Percentiles rank a stretch among this genome's conserved stretches.
These are phyloP conservation scores for Pachydiplax longipennis DNA, from an alignment of 2,888 invertebrate species.

Conservation along the genomic window DNA sequence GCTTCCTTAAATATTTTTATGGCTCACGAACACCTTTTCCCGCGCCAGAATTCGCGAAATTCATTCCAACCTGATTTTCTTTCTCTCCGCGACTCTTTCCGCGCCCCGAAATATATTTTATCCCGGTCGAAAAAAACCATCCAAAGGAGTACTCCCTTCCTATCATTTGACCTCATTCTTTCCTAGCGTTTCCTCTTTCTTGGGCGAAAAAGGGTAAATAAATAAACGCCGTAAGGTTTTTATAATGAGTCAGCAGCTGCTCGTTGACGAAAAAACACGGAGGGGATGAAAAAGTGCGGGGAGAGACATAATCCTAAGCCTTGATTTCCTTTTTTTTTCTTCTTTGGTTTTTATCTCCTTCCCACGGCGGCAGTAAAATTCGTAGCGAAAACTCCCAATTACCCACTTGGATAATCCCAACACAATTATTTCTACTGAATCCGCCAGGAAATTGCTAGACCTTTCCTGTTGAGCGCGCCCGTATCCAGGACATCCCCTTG, in stretches of 20 bases:
- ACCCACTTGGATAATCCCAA: background rate
- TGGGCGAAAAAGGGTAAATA: background rate
- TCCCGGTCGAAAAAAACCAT: background rate
- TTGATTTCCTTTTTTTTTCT: background rate
- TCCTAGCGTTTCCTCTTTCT: background rate
- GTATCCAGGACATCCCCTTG: background rate
- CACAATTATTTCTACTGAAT: background rate
- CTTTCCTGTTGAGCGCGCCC: background rate
- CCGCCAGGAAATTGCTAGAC: background rate
- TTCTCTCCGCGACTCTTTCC: background rate
- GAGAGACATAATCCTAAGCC: background rate
- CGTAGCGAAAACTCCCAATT: background rate
- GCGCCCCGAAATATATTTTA: background rate
- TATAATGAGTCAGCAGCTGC: background rate
- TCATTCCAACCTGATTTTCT: slow-evolving; percentile 1
- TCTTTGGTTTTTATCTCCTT: background rate
- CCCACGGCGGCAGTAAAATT: slow-evolving; percentile 1
- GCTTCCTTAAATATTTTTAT: background rate
- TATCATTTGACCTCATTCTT: slow-evolving; percentile 16
- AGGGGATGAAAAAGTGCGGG: background rate
- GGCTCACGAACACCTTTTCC: slow-evolving; percentile 14
- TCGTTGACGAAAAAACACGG: background rate
- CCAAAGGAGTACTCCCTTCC: background rate
- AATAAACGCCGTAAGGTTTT: background rate
- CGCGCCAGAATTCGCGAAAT: background rate